Evolutionary conservation across 2,113 vertebrate species (phyloP), one percentile per base, ranked within the genome.

Genomic region (Gasterosteus aculeatus): DNA sequence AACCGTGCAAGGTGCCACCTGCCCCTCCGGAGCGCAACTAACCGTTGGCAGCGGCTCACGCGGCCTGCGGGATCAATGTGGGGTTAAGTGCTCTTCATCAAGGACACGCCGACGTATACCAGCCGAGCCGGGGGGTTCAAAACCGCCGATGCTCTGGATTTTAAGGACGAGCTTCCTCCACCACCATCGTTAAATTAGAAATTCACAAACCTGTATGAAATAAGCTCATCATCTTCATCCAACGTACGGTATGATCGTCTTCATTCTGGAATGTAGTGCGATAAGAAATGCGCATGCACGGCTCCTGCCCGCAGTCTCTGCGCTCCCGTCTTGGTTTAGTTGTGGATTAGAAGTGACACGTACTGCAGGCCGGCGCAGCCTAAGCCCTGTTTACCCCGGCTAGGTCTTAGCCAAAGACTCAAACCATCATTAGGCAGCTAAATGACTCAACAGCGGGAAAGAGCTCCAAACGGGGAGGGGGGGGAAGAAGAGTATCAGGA

Each of bases 261-360:
- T 77, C 70, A 62, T 57, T 81, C 81, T 69, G 38, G 22, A 1
- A 33, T 44, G 38, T 56, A 47, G 65, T 77, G 39, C 76, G 78
- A 88, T 72, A 68, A 69, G 54, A 72, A 71, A 70, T 64, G 67
- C 0, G 53, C 56, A 64, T 42, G 71, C 51, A 19, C 38, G 59
- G 54, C 66, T 73, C 35, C 38, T 72, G 15, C 38, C 38, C 51
- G 46, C 56, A 22, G 5, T 88, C 80, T 12, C 58, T 80, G 82
- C 11, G 29, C 74, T 58, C 74, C 29, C 84, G 64, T 91, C 83
- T 86, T 60, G 58, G 74, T 80, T 68, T 65, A 77, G 72, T 49
- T 46, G 76, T 82, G 76, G 87, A 92, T 91, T 91, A 90, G 84
- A 92, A 78, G 78, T 85, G 90, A 89, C 91, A 87, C 82, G 88